Base-by-base conservation (phyloP, 92 coral and sea anemone species). In the Pocillopora meandrina region DNA sequence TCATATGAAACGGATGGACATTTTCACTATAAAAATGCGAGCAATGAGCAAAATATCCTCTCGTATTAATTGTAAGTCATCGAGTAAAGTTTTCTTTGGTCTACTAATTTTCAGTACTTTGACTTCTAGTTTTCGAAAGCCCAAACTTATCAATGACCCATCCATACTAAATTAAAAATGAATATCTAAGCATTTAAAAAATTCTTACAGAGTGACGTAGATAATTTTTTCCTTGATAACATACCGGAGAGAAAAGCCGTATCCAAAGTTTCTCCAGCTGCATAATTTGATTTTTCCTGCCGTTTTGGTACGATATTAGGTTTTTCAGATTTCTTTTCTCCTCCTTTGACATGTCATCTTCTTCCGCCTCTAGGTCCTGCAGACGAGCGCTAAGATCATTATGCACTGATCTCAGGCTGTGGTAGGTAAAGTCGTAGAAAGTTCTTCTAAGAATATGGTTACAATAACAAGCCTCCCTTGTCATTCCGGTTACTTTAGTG, bases 391-490 rank as follows among this genome's bases (percentile, higher is more conserved):
- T 6, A 20, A 79, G 10, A 26, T 79, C 74, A n/a, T 66, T 79
- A 60, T 79, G 83, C 1, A 49, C 83, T 0, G 74, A 63, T 6
- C 74, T 21, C 12, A 79, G 60, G 6, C 73, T 60, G 47, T 79
- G 63, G 31, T 79, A 65, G 10, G 83, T 72, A 17, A 79, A 67
- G 42, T 79, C 74, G 26, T 65, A 79, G 26, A 65, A 79, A 21
- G 47, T n/a, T 65, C 55, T 17, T 34, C 34, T 79, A 33, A 79
- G 16, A 13, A 65, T 35, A 18, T 79, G 56, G 52, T 34, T 33
- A 10, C 75, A 79, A 15, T 79, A 20, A 15, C 74, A 79, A 79
- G 75, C 49, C 9, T 79, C 83, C 0, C 16, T 9, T 17, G 59
- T 59, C 64, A 79, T 65, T 9, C 47, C 64, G 3, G 14, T 35